Conservation (phyloP, 1,140 invertebrate genomes). For the Tetramorium parvispinum region DNA sequence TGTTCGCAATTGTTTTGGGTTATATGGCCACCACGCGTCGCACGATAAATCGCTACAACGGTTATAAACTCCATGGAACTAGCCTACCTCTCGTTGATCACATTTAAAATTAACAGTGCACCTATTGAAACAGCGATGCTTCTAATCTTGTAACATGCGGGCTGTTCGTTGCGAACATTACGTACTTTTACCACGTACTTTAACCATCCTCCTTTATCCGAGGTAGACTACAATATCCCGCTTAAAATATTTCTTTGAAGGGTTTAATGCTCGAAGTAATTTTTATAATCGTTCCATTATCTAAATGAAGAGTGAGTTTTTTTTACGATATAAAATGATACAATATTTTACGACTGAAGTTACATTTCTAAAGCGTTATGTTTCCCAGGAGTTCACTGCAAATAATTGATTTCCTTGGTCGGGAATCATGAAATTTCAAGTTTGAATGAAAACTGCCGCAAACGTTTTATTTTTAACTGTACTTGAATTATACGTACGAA, state of each 20-base stretch:
- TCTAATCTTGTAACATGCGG: constrained; percentile 20
- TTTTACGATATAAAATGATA: not conserved
- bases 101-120: constrained; percentile 3
- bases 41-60: constrained; percentile 26
- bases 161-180: constrained; percentile 1
- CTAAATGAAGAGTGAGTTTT: constrained; percentile 37
- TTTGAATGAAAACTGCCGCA: not conserved
- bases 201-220: not conserved
- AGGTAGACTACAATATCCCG: not conserved
- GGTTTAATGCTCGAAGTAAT: not conserved
- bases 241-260: not conserved
- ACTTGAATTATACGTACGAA: not conserved
- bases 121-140: not conserved
- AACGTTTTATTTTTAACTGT: constrained; percentile 4
- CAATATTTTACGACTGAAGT: not conserved
- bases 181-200: not conserved
- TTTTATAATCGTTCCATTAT: constrained; percentile 15
- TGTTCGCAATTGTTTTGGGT: constrained; percentile 23
- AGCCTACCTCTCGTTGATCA: not conserved
- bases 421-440: constrained; percentile 1
- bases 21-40: constrained; percentile 8
- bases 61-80: constrained; percentile 41
- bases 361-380: not conserved
- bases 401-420: constrained; percentile 25
- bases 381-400: not conserved